Evolutionary conservation across 1,140 invertebrate species (phyloP), one percentile per base, ranked within the genome.

Genomic region (Drosophila fuyamai): DNA sequence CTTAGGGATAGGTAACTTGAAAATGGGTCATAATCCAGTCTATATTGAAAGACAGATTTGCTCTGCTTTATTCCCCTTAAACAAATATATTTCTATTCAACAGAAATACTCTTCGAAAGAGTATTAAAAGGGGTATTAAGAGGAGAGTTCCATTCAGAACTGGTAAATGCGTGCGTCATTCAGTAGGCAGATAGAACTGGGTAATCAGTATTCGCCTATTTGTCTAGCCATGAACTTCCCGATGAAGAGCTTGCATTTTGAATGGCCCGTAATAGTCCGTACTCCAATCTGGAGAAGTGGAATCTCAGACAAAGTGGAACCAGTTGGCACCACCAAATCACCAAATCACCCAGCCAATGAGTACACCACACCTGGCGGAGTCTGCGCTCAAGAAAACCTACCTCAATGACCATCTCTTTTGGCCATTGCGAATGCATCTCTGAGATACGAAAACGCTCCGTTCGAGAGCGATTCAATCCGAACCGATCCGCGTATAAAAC

Each of bases 401-500:
- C 83, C 84, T 88, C 83, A 88, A 88, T 79, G 68, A 53, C 58
- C 41, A 71, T 44, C 61, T 48, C 71, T 70, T 55, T 35, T 68
- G 41, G 58, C 54, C 53, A 36, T 46, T 67, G 73, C 66, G 53
- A 58, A 66, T 79, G 70, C 55, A 76, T 58, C 61, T 55, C 62
- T 53, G 46, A 61, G 60, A 53, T 43, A 67, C 57, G 27, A 51
- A n/a, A 14, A n/a, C 48, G 55, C 44, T 47, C 62, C 41, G 67
- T 54, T 70, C 50, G 62, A 51, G 78, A 60, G 78, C 48, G 29
- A 60, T 40, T 12, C 23, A 12, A 50, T 47, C 7, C 44, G 16
- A 40, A 18, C 32, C 47, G 55, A 66, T 57, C 63, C 54, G 79
- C 76, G 81, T 89, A 89, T 89, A 89, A 89, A 89, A 89, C 73